A percentile compares a stretch with the other conserved stretches of the same genome.
These are phyloP conservation scores for Elachura formosa DNA, from an alignment of 2,113 vertebrate genomes.

Conservation along the genomic window DNA sequence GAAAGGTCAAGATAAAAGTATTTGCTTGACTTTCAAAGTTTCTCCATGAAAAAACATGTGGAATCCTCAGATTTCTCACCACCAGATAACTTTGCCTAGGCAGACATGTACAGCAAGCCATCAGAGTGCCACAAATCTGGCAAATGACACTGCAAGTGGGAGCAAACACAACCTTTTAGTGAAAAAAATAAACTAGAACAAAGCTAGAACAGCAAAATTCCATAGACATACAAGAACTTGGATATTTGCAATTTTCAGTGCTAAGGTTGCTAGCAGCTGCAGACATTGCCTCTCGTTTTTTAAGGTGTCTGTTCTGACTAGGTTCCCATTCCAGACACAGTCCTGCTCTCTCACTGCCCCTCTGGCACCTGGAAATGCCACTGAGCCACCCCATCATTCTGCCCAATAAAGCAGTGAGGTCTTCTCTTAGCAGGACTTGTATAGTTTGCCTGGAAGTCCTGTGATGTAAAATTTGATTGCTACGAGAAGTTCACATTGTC, in stretches of 20 bases:
- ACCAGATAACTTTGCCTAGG: neutral
- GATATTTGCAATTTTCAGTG: neutral
- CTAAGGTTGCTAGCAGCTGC: neutral
- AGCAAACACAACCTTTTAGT: neutral
- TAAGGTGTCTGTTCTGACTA: neutral
- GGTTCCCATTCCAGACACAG: neutral
- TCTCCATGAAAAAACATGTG: conserved; percentile 11
- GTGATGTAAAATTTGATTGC: neutral
- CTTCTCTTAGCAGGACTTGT: neutral
- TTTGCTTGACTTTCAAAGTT: conserved; percentile 92
- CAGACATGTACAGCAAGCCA: neutral
- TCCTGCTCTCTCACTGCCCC: rapidly evolving
- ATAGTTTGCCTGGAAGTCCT: neutral
- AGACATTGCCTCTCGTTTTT: neutral
- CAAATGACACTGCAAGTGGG: neutral
- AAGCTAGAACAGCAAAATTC: neutral
- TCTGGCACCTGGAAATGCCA: rapidly evolving
- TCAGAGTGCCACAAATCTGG: neutral
- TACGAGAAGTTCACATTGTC: rapidly evolving
- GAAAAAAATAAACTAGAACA: neutral
- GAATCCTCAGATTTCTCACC: neutral
- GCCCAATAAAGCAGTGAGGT: neutral
- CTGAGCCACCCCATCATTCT: neutral
- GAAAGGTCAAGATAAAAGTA: conserved; percentile 90
- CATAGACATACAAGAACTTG: neutral